These are phyloP conservation scores for Romanogobio albipinnatus DNA, from an alignment of 2,113 vertebrate species.

Conservation along the genomic window DNA sequence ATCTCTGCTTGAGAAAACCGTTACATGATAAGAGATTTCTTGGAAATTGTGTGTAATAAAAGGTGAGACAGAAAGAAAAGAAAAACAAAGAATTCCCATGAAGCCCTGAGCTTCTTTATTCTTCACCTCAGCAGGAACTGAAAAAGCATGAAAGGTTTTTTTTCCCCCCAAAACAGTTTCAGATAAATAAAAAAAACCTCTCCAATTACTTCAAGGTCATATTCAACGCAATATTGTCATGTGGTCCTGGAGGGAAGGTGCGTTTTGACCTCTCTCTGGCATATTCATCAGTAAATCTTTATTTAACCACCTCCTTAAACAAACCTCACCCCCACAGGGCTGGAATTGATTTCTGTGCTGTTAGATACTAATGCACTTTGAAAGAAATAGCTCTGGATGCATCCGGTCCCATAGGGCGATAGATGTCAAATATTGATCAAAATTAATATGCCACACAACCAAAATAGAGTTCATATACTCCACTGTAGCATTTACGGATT, in stretches of 20 bases:
- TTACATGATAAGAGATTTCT: slow-evolving; percentile 2
- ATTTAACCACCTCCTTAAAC: slow-evolving; percentile 8
- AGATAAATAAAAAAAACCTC: background rate
- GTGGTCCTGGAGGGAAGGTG: background rate
- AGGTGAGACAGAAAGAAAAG: background rate
- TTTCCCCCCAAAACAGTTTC: background rate
- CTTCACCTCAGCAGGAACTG: background rate
- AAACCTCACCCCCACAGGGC: background rate
- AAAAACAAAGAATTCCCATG: slow-evolving; percentile 10
- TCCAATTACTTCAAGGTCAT: slow-evolving; percentile 6
- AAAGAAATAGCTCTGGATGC: slow-evolving; percentile 54
- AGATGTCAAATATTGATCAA: background rate
- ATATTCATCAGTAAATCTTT: slow-evolving; percentile 7
- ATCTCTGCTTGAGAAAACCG: background rate
- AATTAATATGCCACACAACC: background rate
- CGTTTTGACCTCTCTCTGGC: background rate
- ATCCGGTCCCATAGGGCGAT: background rate
- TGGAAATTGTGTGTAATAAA: background rate
- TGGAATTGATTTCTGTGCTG: slow-evolving; percentile 39
- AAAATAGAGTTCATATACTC: background rate
- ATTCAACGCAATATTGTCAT: background rate
- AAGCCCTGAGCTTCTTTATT: background rate
- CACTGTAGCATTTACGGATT: background rate
- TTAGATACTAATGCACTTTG: slow-evolving; percentile 57
- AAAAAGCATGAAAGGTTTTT: background rate